Conservation (phyloP, 2,113 vertebrate species). For the Sylvietta virens region DNA sequence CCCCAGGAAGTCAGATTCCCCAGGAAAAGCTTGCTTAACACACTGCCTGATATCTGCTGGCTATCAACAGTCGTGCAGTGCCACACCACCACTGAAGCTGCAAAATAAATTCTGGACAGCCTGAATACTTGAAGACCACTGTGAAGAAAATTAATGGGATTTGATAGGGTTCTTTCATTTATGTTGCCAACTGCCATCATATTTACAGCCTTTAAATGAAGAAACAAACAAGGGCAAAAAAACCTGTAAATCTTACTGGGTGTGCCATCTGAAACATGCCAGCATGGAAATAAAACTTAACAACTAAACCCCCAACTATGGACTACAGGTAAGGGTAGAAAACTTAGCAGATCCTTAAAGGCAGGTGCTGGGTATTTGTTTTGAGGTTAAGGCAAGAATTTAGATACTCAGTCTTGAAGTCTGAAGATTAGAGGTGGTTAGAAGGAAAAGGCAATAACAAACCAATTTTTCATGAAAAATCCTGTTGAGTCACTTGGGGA, state of each 20-base stretch:
- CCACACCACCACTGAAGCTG: background rate
- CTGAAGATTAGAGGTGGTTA: background rate
- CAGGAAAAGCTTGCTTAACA: background rate
- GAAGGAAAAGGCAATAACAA: background rate
- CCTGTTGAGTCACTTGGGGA: background rate
- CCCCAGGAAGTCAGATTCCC: background rate
- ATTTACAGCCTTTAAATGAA: background rate
- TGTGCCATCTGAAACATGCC: background rate
- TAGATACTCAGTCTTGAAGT: background rate
- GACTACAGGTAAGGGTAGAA: background rate
- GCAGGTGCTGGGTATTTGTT: background rate
- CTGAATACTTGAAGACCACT: background rate
- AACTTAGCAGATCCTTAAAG: background rate
- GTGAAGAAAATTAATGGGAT: background rate
- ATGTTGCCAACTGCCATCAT: background rate
- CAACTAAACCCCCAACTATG: background rate
- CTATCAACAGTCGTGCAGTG: background rate
- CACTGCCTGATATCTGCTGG: background rate
- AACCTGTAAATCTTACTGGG: background rate
- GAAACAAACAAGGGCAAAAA: background rate
- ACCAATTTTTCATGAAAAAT: background rate
- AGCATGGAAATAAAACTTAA: background rate
- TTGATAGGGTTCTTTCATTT: background rate
- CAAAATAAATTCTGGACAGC: background rate
- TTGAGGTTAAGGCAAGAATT: background rate